Percentiles rank a stretch among this genome's conserved stretches.
phyloP scores from a whole-genome alignment of 2,113 vertebrate genomes.

The Ceyx cyanopectus region DNA sequence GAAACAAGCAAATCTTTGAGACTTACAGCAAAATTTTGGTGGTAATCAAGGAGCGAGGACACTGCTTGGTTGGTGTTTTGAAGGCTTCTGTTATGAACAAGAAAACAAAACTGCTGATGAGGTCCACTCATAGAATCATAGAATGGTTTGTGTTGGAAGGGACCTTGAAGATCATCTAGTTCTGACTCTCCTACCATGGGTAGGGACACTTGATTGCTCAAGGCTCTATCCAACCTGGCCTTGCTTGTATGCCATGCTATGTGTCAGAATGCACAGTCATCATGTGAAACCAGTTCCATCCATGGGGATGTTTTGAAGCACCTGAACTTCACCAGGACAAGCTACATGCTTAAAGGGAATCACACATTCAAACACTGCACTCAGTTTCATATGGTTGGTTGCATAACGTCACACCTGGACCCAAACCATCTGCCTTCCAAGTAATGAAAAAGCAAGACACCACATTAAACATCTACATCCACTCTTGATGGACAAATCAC shows the following conservation, averaged over 20 bases:
- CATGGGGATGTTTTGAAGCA: neutral
- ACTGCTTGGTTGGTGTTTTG: slow-evolving; percentile 15
- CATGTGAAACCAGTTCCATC: neutral
- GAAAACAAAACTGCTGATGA: slow-evolving; percentile 14
- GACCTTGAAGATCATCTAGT: neutral
- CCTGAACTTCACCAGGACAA: neutral
- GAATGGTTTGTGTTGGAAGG: neutral
- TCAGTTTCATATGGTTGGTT: fast-evolving
- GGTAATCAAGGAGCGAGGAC: neutral
- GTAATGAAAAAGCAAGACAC: neutral
- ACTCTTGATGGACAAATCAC: neutral
- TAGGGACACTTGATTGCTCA: neutral
- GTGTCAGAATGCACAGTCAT: slow-evolving; percentile 28
- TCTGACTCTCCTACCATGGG: neutral
- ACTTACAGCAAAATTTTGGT: slow-evolving; percentile 38
- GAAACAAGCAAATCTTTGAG: neutral
- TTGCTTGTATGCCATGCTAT: neutral
- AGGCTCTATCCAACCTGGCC: neutral
- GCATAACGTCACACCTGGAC: too few relatives aligned
- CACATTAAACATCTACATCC: neutral
- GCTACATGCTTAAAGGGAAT: neutral
- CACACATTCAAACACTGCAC: fast-evolving
- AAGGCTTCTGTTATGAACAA: slow-evolving; percentile 7
- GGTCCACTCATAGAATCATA: neutral
- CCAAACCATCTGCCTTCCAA: neutral